Conservation (phyloP, 2,888 invertebrate species). For the Leuctra nigra region DNA sequence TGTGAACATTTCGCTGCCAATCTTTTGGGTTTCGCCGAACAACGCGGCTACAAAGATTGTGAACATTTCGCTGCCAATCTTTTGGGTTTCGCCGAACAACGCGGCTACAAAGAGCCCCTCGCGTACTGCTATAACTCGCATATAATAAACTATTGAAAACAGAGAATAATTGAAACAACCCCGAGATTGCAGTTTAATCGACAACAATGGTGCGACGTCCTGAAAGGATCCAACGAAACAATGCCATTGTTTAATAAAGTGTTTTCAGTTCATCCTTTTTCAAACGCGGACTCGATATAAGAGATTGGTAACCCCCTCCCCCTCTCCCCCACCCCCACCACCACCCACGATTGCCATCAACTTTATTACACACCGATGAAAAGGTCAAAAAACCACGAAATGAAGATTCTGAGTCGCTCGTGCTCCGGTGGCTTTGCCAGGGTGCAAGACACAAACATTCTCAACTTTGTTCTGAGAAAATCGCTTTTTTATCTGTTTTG, state of each 20-base stretch:
- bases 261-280: background rate
- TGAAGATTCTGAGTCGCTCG: constrained; percentile 6
- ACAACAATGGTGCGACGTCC: background rate
- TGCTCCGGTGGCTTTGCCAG: too few relatives aligned
- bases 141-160: background rate
- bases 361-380: constrained; percentile 2
- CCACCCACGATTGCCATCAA: too few relatives aligned
- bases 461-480: constrained; percentile 5
- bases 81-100: too few relatives aligned
- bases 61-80: too few relatives aligned
- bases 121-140: too few relatives aligned
- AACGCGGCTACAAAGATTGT: too few relatives aligned
- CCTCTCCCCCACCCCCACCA: background rate
- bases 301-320: background rate
- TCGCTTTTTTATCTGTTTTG: constrained; percentile 2
- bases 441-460: background rate
- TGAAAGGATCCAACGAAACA: background rate
- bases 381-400: constrained; percentile 8
- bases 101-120: too few relatives aligned
- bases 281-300: background rate
- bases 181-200: background rate
- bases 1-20: too few relatives aligned
- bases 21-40: too few relatives aligned
- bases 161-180: constrained; percentile 4
- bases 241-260: constrained; percentile 10